A percentile compares a stretch with the other conserved stretches of the same genome.
These are phyloP conservation scores for Girardia tigrina DNA, from an alignment of 2,888 invertebrate genomes.

Conservation along the genomic window DNA sequence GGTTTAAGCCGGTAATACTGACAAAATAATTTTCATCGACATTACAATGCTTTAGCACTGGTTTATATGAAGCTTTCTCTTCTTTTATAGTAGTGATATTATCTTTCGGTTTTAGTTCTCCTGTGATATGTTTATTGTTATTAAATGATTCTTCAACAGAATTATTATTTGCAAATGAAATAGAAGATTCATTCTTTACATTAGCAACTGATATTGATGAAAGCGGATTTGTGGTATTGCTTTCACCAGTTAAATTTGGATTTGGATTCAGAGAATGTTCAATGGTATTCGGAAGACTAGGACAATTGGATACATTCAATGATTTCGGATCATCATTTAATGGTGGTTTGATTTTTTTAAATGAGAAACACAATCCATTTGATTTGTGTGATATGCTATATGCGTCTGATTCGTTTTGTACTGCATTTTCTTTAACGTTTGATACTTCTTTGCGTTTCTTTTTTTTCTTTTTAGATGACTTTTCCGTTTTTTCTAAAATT, in stretches of 20 bases:
- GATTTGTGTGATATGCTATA: constrained; percentile 20
- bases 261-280: not conserved
- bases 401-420: not conserved
- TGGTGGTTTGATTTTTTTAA: not conserved
- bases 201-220: not conserved
- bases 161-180: not conserved
- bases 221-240: not conserved
- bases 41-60: not conserved
- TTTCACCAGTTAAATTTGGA: not conserved
- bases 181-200: not conserved
- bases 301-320: not conserved
- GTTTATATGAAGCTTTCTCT: not conserved
- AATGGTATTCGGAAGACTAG: constrained; percentile 6
- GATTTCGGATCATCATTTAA: not conserved
- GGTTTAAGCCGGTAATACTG: not conserved
- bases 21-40: not conserved
- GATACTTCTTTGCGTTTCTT: constrained; percentile 13
- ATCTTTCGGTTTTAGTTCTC: not conserved
- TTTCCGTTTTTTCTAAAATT: constrained; percentile 12
- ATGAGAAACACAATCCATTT: constrained; percentile 4
- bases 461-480: constrained; percentile 2
- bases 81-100: not conserved
- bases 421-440: not conserved
- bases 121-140: constrained; percentile 23
- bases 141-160: not conserved